phyloP scores from a whole-genome alignment of 2,113 vertebrate genomes.

The Sphyrna mokarran region DNA sequence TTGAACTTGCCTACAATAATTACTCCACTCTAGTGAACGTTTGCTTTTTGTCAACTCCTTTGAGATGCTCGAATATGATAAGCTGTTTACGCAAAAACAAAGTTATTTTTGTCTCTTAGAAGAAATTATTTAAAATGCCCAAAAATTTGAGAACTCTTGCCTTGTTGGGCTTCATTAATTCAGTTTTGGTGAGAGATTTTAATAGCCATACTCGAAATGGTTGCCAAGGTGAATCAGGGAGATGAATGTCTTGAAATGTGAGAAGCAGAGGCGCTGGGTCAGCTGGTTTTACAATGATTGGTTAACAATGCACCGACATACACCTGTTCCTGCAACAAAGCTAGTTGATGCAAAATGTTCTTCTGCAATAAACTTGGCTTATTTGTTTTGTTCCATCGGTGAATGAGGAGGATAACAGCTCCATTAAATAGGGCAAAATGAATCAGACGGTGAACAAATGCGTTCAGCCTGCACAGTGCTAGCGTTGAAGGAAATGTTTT shows the following conservation, averaged over 20 bases:
- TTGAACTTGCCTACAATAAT: neutral
- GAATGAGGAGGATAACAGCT: neutral
- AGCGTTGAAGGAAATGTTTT: neutral
- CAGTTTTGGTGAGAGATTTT: neutral
- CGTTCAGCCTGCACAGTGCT: neutral
- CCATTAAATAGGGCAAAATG: neutral
- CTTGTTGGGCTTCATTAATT: neutral
- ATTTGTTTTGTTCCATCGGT: neutral
- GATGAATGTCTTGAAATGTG: conserved; percentile 21
- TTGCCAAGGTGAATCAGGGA: conserved; percentile 8
- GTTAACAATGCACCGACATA: neutral
- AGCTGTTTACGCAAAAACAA: neutral
- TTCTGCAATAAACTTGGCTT: neutral
- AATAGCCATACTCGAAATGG: neutral
- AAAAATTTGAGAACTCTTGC: neutral
- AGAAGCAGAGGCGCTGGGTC: neutral
- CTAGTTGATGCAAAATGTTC: neutral
- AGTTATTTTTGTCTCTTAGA: neutral
- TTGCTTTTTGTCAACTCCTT: neutral
- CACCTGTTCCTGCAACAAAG: neutral
- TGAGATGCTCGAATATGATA: neutral
- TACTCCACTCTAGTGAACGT: neutral
- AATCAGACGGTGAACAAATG: neutral
- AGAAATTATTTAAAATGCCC: neutral
- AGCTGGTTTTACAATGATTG: neutral